Base-by-base conservation (phyloP, 2,797 vertebrate genomes). In the Chromis chromis region DNA sequence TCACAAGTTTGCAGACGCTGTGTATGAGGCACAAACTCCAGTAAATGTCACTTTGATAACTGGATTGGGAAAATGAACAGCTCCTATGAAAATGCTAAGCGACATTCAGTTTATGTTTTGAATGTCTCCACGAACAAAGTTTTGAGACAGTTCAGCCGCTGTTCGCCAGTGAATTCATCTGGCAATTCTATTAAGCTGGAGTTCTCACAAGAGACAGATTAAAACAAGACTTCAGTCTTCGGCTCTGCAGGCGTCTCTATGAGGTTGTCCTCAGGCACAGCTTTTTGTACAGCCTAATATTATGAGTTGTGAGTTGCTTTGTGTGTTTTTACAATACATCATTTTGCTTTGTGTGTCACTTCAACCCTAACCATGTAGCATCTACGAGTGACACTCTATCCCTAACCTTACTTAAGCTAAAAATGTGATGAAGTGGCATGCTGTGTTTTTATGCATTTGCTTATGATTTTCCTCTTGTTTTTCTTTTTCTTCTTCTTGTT, bases 11-110 rank as follows among this genome's bases (percentile, higher is more conserved):
- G 22, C 13, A 46, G 19, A 48, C 21, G 14, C 6, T 16, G 5
- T 36, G 24, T 39, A 6, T 8, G 33, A 31, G 4, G 19, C n/a
- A 44, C 14, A 0, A 42, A 59, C 36, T 70, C 54, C 21, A 53
- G 28, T 24, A 52, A 77, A 82, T 52, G 50, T n/a, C 59, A 58
- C 60, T 74, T 53, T 68, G 48, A 65, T 70, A 54, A 63, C 36
- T 66, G 4, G 55, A 44, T 70, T 21, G 6, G 33, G 54, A 50
- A 72, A 70, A 75, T 44, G 2, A 73, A 36, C 33, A 42, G 14
- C 63, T 50, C 40, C 36, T 6, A 49, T 46, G 17, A 68, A 25
- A 58, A 74, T 44, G 52, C n/a, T 24, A 62, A 63, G 50, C 65
- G 62, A 59, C 60, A 62, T 82, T 75, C 31, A 36, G 1, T 44